Evolutionary conservation across 1,140 invertebrate species (phyloP).

Genomic region (Eubasilissa regina): DNA sequence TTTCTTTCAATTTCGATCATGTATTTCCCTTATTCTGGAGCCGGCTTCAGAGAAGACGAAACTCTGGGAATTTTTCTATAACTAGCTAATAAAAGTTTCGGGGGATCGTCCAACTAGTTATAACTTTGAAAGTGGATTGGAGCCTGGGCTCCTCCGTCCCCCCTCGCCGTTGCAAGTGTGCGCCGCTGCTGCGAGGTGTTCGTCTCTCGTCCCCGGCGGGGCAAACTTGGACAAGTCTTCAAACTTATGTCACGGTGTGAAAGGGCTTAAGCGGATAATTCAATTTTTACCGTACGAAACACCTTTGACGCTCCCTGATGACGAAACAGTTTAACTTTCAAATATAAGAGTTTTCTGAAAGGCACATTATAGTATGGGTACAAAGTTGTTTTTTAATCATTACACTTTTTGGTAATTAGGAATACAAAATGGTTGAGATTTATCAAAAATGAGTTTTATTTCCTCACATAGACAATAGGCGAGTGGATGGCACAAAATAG

Average conservation of each 20-base stretch:
- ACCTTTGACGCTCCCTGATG: background rate
- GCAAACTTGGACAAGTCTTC: background rate
- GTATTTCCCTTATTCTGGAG: background rate
- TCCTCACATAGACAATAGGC: too few relatives aligned
- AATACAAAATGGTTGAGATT: too few relatives aligned
- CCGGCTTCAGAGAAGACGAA: background rate
- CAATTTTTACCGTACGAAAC: background rate
- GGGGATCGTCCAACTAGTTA: slow-evolving; percentile 34
- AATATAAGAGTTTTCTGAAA: background rate
- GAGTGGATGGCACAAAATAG: too few relatives aligned
- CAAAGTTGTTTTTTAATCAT: too few relatives aligned
- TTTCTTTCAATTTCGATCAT: too few relatives aligned
- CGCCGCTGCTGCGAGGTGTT: background rate
- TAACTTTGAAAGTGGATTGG: slow-evolving; percentile 44
- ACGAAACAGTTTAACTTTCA: background rate
- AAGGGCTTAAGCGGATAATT: background rate
- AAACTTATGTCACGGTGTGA: slow-evolving; percentile 6
- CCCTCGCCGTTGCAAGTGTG: slow-evolving; percentile 1
- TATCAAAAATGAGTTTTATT: too few relatives aligned
- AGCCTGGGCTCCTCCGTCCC: background rate
- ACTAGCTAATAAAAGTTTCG: slow-evolving; percentile 43
- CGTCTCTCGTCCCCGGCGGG: background rate
- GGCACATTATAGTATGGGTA: too few relatives aligned
- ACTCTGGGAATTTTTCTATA: slow-evolving; percentile 29
- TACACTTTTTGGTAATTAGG: too few relatives aligned